Evolutionary conservation across 2,888 invertebrate genomes (phyloP), one percentile per base, ranked within the genome.

Genomic region (Subacronicta megacephala): DNA sequence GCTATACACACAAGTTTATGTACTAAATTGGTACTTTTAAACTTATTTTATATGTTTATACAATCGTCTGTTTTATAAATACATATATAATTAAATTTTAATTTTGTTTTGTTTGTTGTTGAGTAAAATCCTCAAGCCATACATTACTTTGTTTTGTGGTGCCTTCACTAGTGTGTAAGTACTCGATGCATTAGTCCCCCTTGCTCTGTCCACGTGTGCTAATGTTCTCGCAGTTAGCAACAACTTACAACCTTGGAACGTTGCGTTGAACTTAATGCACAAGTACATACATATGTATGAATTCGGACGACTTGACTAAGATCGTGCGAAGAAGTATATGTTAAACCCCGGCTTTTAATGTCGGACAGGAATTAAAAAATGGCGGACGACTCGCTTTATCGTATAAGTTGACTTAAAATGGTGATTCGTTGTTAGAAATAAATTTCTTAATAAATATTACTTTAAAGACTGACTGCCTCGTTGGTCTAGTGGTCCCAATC

Each of bases 251-350:
- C 82, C 82, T 82, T 82, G 83, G 69, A 20, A 41, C 47, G 77
- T 73, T 71, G 70, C 83, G 70, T 82, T 82, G 83, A 82, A 82
- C 82, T 70, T 77, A 71, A 56, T 70, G 65, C 70, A 65, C 54
- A 13, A 51, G 56, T 62, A 71, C 66, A 80, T 80, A 75, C 72
- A 80, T 80, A 80, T 80, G 78, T 77, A 80, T 80, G 81, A 73
- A 62, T 80, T 73, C 62, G 54, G 53, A 57, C 50, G 51, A 66
- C 67, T 59, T 66, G 17, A 72, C 72, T 72, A 72, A 67, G 67
- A 59, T 67, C 59, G 72, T 54, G 54, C 72, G 67, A 67, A 72
- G 46, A 52, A 33, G 51, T 65, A 52, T 71, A 49, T 52, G 65
- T 57, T 65, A 52, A 66, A 65, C 36, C 26, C 51, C 7, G 38